These are phyloP conservation scores for Gopherus evgoodei DNA, from an alignment of 2,113 vertebrate genomes.

Conservation along the genomic window DNA sequence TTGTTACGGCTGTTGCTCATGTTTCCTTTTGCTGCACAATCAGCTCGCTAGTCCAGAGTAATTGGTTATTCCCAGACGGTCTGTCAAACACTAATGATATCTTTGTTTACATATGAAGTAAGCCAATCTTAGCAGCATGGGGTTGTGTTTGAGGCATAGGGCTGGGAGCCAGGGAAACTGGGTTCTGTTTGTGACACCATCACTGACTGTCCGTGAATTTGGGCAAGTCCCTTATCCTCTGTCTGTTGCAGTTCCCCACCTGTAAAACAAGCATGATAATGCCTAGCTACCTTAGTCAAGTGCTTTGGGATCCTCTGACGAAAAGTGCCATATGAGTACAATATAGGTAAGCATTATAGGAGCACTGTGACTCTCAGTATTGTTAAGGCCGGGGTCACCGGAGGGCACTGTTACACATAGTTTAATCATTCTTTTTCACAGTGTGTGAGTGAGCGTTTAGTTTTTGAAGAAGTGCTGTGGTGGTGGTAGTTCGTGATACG, in stretches of 20 bases:
- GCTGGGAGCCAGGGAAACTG: background rate
- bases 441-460: background rate
- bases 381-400: background rate
- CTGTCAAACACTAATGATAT: background rate
- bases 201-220: background rate
- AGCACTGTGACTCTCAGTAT: background rate
- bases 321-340: background rate
- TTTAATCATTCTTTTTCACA: background rate
- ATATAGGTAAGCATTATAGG: rapidly evolving
- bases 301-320: background rate
- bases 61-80: background rate
- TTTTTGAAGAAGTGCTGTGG: rapidly evolving
- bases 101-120: background rate
- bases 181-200: background rate
- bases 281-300: background rate
- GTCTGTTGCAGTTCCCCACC: background rate
- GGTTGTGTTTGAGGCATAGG: constrained; percentile 36
- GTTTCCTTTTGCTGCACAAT: background rate
- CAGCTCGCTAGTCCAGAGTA: background rate
- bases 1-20: background rate
- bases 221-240: background rate
- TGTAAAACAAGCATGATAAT: background rate
- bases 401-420: background rate
- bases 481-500: background rate
- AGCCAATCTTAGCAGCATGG: constrained; percentile 66